Percentiles rank a stretch among this genome's conserved stretches.
Conservation (phyloP, 2,888 invertebrate genomes). For the Aricia artaxerxes region DNA sequence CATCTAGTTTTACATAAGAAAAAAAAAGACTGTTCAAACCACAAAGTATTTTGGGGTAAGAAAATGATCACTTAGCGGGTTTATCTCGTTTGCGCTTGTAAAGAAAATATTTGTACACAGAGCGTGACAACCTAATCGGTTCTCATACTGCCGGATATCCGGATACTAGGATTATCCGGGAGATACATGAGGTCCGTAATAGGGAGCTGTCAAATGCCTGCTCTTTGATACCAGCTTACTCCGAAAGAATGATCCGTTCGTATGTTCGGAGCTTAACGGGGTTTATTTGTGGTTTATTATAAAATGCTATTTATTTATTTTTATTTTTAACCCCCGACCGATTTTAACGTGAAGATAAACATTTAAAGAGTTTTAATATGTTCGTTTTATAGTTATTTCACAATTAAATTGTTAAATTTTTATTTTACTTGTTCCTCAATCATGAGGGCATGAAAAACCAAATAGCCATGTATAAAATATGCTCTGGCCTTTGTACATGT, state of each 20-base stretch:
- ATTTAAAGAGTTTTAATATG: too few relatives aligned
- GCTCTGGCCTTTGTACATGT: too few relatives aligned
- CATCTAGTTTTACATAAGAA: too few relatives aligned
- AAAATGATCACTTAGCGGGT: background rate
- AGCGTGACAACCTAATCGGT: conserved; percentile 20
- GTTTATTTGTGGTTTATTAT: background rate
- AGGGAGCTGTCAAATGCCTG: conserved; percentile 1
- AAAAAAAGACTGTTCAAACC: background rate
- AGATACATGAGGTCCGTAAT: conserved; percentile 19
- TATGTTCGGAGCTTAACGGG: background rate
- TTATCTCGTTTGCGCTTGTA: background rate
- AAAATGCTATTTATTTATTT: too few relatives aligned
- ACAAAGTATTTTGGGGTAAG: background rate
- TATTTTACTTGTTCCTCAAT: background rate
- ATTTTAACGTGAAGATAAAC: too few relatives aligned
- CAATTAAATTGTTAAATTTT: too few relatives aligned
- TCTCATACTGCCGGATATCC: background rate
- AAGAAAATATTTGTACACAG: conserved; percentile 42
- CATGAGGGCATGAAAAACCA: background rate
- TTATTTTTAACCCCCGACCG: too few relatives aligned
- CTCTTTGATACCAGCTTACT: conserved; percentile 16
- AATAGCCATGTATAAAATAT: background rate
- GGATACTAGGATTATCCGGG: background rate
- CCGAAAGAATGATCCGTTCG: background rate
- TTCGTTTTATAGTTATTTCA: too few relatives aligned